phyloP scores from a whole-genome alignment of 2,797 vertebrate species.

The Bovichtus diacanthus region DNA sequence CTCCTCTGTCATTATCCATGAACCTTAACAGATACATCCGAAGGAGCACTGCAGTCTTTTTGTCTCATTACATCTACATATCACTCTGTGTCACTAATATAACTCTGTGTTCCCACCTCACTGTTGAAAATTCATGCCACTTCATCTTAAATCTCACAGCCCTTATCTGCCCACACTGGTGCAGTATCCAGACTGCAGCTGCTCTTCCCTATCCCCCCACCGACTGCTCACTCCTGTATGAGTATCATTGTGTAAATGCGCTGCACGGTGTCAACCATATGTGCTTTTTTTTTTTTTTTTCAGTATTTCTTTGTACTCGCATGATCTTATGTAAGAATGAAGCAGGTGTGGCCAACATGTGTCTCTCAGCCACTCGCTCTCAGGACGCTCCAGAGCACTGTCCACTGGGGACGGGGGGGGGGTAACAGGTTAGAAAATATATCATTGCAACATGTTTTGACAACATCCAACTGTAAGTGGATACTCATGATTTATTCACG shows the following conservation, averaged over 20 bases:
- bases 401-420: neutral
- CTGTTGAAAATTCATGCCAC: constrained; percentile 28
- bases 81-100: constrained; percentile 27
- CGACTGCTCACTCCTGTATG: constrained; percentile 45
- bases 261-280: constrained; percentile 34
- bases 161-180: constrained; percentile 45
- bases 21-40: constrained; percentile 14
- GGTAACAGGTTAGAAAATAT: constrained; percentile 10
- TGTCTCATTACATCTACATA: constrained; percentile 40
- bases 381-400: constrained; percentile 27
- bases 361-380: constrained; percentile 33
- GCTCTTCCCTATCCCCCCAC: constrained; percentile 6
- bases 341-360: constrained; percentile 63
- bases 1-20: constrained; percentile 24
- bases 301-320: constrained; percentile 29
- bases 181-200: constrained; percentile 50
- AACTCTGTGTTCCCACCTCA: constrained; percentile 44
- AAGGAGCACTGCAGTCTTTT: constrained; percentile 19
- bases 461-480: constrained; percentile 12
- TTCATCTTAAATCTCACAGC: constrained; percentile 47
- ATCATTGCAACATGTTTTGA: neutral
- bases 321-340: constrained; percentile 52
- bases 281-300: no score
- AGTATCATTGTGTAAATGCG: constrained; percentile 45
- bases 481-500: constrained; percentile 11